Conservation (phyloP, 2,797 vertebrate genomes). For the Microctenopoma stevenorrisi region DNA sequence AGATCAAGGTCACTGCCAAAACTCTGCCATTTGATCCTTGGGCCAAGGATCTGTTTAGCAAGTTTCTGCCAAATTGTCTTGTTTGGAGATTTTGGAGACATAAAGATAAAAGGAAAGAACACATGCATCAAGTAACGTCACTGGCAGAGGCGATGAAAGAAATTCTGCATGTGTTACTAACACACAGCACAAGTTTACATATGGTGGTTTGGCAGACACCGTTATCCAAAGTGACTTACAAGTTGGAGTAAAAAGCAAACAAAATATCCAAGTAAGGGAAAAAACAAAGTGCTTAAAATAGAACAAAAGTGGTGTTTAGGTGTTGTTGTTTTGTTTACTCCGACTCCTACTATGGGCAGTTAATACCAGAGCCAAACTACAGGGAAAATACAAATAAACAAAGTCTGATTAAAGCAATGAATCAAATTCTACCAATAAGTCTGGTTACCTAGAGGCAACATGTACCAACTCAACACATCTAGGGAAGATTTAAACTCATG, state of each 20-base stretch:
- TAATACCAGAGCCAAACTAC: constrained; percentile 24
- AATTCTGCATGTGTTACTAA: constrained; percentile 23
- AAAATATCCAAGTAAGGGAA: too few species aligned
- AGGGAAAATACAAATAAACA: constrained; percentile 23
- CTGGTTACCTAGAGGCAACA: constrained; percentile 21
- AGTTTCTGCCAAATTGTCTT: constrained; percentile 36
- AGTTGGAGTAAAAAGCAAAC: too few species aligned
- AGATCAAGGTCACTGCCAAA: constrained; percentile 28
- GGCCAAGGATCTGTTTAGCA: constrained; percentile 32
- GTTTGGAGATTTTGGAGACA: constrained; percentile 42
- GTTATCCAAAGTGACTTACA: too few species aligned
- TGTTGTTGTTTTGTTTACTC: constrained; percentile 3
- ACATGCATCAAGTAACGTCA: constrained; percentile 14
- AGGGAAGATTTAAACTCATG: constrained; percentile 35
- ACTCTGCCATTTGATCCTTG: constrained; percentile 17
- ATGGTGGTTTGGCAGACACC: too few species aligned
- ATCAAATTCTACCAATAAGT: constrained; percentile 36
- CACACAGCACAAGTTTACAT: background rate
- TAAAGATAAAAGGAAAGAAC: constrained; percentile 16
- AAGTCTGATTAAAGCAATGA: constrained; percentile 62
- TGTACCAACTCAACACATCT: constrained; percentile 10
- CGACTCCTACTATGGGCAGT: constrained; percentile 27
- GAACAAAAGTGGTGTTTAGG: too few species aligned
- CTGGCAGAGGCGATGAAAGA: constrained; percentile 39
- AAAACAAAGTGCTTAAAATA: too few species aligned